Percentiles rank a stretch among this genome's conserved stretches.
These are phyloP conservation scores for Sylvia atricapilla DNA, from an alignment of 2,113 vertebrate genomes.

Conservation along the genomic window DNA sequence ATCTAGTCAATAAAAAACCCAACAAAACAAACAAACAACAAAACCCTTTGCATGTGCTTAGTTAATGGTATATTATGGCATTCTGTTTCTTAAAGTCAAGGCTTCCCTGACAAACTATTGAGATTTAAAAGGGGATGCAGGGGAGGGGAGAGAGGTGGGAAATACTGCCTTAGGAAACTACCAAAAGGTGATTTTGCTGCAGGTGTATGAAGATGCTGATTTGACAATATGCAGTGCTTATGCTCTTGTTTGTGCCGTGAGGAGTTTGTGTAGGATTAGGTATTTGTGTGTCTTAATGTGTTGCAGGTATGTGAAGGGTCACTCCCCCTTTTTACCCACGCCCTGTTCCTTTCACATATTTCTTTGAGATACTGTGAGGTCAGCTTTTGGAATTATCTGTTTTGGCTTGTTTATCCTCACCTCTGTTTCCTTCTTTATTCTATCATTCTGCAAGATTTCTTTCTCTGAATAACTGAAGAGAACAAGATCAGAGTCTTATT, in stretches of 20 bases:
- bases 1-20: constrained; percentile 44
- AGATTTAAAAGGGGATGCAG: neutral
- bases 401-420: neutral
- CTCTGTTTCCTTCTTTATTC: neutral
- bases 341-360: neutral
- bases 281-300: neutral
- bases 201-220: constrained; percentile 46
- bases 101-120: neutral
- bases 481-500: neutral
- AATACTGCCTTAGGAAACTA: neutral
- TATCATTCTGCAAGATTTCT: neutral
- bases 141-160: neutral
- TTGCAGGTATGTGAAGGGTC: neutral
- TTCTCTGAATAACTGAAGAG: neutral
- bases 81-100: constrained; percentile 9
- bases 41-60: constrained; percentile 11
- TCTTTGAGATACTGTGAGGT: neutral
- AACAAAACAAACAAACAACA: constrained; percentile 49
- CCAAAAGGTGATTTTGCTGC: constrained; percentile 24
- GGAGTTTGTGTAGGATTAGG: neutral
- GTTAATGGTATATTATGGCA: constrained; percentile 41
- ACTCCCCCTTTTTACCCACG: neutral
- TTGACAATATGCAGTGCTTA: neutral
- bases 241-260: neutral
- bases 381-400: neutral